Percentiles rank a stretch among this genome's conserved stretches.
These are phyloP conservation scores for Stegastes partitus DNA, from an alignment of 2,113 vertebrate species.

Conservation along the genomic window DNA sequence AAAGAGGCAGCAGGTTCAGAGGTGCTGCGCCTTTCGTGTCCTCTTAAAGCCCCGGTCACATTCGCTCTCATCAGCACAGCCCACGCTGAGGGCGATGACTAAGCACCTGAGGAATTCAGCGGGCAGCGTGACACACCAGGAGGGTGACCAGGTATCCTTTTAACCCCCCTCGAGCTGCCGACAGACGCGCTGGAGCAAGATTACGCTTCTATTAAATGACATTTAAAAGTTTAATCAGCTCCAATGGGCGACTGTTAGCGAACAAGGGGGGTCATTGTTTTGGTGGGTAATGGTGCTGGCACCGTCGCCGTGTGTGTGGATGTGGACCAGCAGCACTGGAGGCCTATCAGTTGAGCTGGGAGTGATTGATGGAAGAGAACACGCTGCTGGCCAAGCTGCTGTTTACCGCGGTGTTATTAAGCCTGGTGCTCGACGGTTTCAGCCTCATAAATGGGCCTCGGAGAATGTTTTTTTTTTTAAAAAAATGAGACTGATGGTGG, in stretches of 20 bases:
- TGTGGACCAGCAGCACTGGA: constrained; percentile 32
- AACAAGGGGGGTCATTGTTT: constrained; percentile 83
- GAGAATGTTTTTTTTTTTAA: constrained; percentile 18
- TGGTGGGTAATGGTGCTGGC: constrained; percentile 65
- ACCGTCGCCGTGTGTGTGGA: constrained; percentile 19
- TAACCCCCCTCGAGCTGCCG: constrained; percentile 75
- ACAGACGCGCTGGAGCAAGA: constrained; percentile 73
- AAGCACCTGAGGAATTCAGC: constrained; percentile 39
- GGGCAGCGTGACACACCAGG: constrained; percentile 55
- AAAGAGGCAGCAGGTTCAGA: constrained; percentile 44
- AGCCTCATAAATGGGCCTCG: constrained; percentile 25
- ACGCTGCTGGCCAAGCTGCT: constrained; percentile 19
- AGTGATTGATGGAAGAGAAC: constrained; percentile 51
- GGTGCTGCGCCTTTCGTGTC: constrained; percentile 25
- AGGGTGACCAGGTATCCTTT: constrained; percentile 83
- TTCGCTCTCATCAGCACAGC: constrained; percentile 51
- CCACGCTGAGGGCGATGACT: constrained; percentile 46
- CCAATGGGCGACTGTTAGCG: constrained; percentile 83
- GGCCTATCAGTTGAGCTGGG: constrained; percentile 58
- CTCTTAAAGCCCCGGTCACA: constrained; percentile 49
- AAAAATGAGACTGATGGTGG: background rate
- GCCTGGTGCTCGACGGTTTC: constrained; percentile 2
- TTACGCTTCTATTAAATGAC: constrained; percentile 85
- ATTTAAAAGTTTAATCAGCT: constrained; percentile 90
- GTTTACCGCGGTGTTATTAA: constrained; percentile 7